phyloP scores from a whole-genome alignment of 2,888 invertebrate genomes.

The Pocota personata region DNA sequence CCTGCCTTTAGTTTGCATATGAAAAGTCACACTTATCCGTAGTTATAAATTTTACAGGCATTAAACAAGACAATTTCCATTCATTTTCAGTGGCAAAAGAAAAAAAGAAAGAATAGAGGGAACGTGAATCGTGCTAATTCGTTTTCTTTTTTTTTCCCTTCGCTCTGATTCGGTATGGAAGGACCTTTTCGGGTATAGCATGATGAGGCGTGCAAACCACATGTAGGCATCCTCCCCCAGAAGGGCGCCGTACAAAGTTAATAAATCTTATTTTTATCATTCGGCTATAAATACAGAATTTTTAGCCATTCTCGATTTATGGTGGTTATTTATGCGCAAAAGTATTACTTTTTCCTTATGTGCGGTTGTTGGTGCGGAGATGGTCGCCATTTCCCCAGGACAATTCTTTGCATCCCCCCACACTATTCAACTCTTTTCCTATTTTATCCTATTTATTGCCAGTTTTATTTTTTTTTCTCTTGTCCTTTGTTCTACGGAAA shows the following conservation, averaged over 20 bases:
- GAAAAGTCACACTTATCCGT: slow-evolving; percentile 48
- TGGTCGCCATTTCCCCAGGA: slow-evolving; percentile 68
- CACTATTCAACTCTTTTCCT: slow-evolving; percentile 65
- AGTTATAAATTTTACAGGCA: slow-evolving; percentile 66
- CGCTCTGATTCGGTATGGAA: slow-evolving; percentile 11
- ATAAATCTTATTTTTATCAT: slow-evolving; percentile 83
- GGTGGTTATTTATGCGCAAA: slow-evolving; percentile 83
- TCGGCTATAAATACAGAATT: slow-evolving; percentile 83
- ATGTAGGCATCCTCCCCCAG: slow-evolving; percentile 51
- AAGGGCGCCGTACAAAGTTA: slow-evolving; percentile 78
- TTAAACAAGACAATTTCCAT: slow-evolving; percentile 64
- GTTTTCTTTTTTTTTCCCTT: slow-evolving; percentile 41
- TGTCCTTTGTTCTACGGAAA: slow-evolving; percentile 56
- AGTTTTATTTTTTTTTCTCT: slow-evolving; percentile 14
- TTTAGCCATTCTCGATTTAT: slow-evolving; percentile 83
- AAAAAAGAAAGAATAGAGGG: slow-evolving; percentile 4
- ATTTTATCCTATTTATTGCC: slow-evolving; percentile 67
- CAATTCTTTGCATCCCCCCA: slow-evolving; percentile 36
- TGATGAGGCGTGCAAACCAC: slow-evolving; percentile 28
- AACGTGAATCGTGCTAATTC: slow-evolving; percentile 55
- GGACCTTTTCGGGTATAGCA: slow-evolving; percentile 21
- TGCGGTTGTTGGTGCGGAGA: slow-evolving; percentile 70
- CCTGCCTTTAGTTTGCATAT: slow-evolving; percentile 37
- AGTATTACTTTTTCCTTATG: slow-evolving; percentile 75
- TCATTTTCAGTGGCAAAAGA: slow-evolving; percentile 25